Conservation (phyloP, 2,888 invertebrate species). For the Taphrorychus bicolor region DNA sequence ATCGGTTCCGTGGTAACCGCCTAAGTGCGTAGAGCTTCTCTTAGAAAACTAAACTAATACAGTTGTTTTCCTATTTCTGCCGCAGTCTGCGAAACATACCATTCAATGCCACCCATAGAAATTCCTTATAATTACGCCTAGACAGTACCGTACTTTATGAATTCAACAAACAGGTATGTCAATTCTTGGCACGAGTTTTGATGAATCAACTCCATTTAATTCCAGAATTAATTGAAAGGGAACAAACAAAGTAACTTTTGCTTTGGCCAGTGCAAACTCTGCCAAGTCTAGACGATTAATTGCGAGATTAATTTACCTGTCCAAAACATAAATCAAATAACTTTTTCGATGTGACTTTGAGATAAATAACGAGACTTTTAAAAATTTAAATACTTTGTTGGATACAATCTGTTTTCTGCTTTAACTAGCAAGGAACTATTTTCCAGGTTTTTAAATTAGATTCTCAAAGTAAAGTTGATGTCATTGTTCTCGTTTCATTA, state of each 20-base stretch:
- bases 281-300: constrained; percentile 10
- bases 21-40: neutral
- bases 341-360: neutral
- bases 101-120: constrained; percentile 3
- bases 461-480: too few relatives aligned
- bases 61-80: constrained; percentile 1
- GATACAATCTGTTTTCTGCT: neutral
- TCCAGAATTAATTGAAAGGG: constrained; percentile 8
- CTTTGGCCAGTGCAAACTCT: neutral
- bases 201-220: constrained; percentile 6
- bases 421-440: too few relatives aligned
- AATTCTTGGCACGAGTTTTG: constrained; percentile 2
- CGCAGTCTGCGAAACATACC: constrained; percentile 1
- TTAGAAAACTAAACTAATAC: neutral
- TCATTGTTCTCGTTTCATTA: too few relatives aligned
- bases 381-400: constrained; percentile 1
- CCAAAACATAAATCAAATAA: constrained; percentile 5
- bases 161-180: neutral
- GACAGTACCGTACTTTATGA: neutral
- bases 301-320: constrained; percentile 3
- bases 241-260: neutral
- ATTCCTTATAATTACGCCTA: neutral
- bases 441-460: too few relatives aligned
- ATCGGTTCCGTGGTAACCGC: neutral
- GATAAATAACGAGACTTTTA: neutral